Base-by-base conservation (phyloP, 2,113 vertebrate species). In the Sebastes schlegelii region DNA sequence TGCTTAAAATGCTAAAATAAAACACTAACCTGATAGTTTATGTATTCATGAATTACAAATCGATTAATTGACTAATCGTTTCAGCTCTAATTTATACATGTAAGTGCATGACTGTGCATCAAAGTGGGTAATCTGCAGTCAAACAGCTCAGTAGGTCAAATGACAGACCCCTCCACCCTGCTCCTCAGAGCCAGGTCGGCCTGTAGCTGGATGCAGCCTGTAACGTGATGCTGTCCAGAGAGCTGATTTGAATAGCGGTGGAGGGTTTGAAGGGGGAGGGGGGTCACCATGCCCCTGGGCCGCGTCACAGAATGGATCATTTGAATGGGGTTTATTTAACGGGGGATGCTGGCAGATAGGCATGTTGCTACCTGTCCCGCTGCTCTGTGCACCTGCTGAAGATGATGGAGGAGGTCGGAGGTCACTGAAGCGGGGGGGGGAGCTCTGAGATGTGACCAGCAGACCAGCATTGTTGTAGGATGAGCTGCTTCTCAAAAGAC, bases 191-290 rank as follows among this genome's bases (percentile, higher is more conserved):
- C 68, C 26, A 34, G 26, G 26, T 34, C 26, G 26, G 26, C 26
- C 26, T 34, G 26, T 34, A 34, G 43, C 76, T 73, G 64, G 75
- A 71, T 74, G 78, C 23, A 42, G 46, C 16, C 49, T 77, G 93
- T 79, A 94, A 95, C 86, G 62, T 46, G 83, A 95, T 83, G 88
- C 88, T 51, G 64, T 73, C 64, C 43, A 51, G 57, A 19, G 77
- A 77, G 43, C 86, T 85, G 78, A 86, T 92, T 91, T 93, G 92
- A 95, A 92, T 94, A 90, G 91, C 74, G 67, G 87, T 79, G 79
- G 85, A 83, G 81, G 51, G 26, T 34, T 34, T 8, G 34, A 34
- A 34, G 21, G 75, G 26, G 74, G 62, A n/a, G 17, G 23, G 14
- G 72, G 79, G 4, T 43, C 1, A 46, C 21, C 70, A 6, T 81